Evolutionary conservation across 1,140 invertebrate genomes (phyloP).

Genomic region (Caenorhabditis tropicalis): DNA sequence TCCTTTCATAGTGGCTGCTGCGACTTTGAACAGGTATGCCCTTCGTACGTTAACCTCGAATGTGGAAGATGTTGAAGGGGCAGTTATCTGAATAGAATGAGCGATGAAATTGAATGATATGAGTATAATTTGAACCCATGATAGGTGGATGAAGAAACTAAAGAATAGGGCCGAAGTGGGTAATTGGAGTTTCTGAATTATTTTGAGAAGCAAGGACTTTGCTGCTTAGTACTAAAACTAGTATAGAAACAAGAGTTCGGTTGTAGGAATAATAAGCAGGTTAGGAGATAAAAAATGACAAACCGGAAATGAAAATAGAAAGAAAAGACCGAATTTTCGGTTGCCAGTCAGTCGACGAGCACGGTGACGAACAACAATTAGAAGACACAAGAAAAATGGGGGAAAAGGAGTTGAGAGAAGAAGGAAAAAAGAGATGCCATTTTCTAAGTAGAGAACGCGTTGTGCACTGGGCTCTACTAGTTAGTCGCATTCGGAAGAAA

Average conservation of each 20-base stretch:
- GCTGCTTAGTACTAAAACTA: background rate
- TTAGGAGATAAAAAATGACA: background rate
- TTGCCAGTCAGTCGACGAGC: background rate
- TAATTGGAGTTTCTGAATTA: background rate
- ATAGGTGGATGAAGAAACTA: background rate
- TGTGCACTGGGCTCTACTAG: background rate
- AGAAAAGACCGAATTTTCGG: background rate
- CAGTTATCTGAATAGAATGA: background rate
- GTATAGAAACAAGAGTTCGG: background rate
- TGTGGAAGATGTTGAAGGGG: conserved; percentile 16
- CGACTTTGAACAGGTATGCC: conserved; percentile 66
- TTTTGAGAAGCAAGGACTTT: background rate
- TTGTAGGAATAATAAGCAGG: background rate
- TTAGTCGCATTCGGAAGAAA: conserved; percentile 17
- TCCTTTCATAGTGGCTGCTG: conserved; percentile 69
- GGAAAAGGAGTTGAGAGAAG: background rate
- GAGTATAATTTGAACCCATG: background rate
- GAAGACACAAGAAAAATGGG: conserved; percentile 6
- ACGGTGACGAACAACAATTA: conserved; percentile 37
- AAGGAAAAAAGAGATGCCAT: background rate
- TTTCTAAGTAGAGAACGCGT: background rate
- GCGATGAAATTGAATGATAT: background rate
- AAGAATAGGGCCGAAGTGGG: background rate
- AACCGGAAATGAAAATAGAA: background rate
- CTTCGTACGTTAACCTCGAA: conserved; percentile 63